phyloP scores from a whole-genome alignment of 2,797 vertebrate species.

The Lithobates sylvaticus region DNA sequence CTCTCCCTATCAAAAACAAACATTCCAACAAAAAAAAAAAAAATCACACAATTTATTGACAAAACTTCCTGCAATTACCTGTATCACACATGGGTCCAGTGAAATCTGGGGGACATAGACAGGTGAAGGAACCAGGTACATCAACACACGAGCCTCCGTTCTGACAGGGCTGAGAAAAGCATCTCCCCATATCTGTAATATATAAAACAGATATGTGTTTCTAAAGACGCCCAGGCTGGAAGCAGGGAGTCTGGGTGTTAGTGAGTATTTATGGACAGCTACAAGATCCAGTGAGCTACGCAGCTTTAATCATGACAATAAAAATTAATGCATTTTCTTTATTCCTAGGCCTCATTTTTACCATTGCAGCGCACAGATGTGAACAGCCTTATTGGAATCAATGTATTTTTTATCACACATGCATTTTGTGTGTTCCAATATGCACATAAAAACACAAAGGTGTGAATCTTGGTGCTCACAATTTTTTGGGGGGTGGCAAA shows the following conservation, averaged over 20 bases:
- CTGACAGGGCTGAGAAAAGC: conserved; percentile 88
- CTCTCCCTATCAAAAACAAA: not conserved
- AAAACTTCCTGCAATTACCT: conserved; percentile 66
- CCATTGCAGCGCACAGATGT: too few species aligned
- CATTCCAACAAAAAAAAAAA: not conserved
- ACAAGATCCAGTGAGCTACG: too few species aligned
- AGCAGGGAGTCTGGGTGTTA: not conserved
- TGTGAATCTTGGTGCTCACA: too few species aligned
- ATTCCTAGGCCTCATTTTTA: too few species aligned
- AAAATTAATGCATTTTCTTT: too few species aligned
- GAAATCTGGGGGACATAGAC: conserved; percentile 84
- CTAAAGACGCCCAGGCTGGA: not conserved
- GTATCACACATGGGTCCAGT: conserved; percentile 78
- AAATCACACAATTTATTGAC: not conserved
- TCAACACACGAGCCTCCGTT: conserved; percentile 88
- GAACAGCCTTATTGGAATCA: too few species aligned
- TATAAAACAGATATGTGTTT: not conserved
- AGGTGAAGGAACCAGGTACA: conserved; percentile 82
- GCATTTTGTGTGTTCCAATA: too few species aligned
- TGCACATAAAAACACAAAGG: too few species aligned
- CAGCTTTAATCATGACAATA: too few species aligned
- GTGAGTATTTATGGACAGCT: not conserved
- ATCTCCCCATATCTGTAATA: conserved; percentile 89
- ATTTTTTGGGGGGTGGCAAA: too few species aligned
- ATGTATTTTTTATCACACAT: too few species aligned